Evolutionary conservation across 2,797 vertebrate genomes (phyloP), one percentile per base, ranked within the genome.

Genomic region (Spinus olivaceus): DNA sequence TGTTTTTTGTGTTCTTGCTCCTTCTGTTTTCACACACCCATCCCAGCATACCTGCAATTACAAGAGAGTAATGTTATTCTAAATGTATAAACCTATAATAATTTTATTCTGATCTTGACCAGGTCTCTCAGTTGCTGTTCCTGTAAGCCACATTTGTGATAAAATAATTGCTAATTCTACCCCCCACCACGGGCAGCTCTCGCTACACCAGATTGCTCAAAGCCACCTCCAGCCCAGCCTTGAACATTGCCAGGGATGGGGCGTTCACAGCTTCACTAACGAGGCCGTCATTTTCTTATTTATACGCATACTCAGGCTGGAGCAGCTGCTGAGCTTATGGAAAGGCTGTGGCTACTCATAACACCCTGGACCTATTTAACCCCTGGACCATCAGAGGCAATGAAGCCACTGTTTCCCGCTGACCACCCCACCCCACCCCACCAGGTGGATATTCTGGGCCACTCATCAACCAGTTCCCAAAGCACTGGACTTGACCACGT

Each of bases 401-500:
- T 51, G 49, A 66, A 57, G 25, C 5, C 16, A 3, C 21, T 4
- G 2, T 23, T 24, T 78, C 57, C 27, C 60, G 19, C 10, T 53
- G 19, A 37, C 60, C 44, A 37, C 14, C 4, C 11, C 23, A 37
- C 14, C 4, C 11, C 23, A 19, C 7, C 9, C 18, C 35, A 19
- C 30, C 12, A 35, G 53, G 23, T 49, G 27, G 23, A 33, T 35
- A 14, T 14, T 15, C 61, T 65, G 37, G 49, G 24, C 21, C 27
- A 47, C 23, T 22, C 50, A 12, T 49, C 76, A 66, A 41, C 0
- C 20, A 71, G 18, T 21, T 82, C 32, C 22, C 2, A 4, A 57
- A 59, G 63, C 1, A 1, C 24, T 8, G 6, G 11, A 42, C 6
- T 51, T 61, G 9, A 73, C 35, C 11, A 15, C 0, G 0, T 23